Base-by-base conservation (phyloP, 1,140 invertebrate species). In the Camponotus pennsylvanicus region DNA sequence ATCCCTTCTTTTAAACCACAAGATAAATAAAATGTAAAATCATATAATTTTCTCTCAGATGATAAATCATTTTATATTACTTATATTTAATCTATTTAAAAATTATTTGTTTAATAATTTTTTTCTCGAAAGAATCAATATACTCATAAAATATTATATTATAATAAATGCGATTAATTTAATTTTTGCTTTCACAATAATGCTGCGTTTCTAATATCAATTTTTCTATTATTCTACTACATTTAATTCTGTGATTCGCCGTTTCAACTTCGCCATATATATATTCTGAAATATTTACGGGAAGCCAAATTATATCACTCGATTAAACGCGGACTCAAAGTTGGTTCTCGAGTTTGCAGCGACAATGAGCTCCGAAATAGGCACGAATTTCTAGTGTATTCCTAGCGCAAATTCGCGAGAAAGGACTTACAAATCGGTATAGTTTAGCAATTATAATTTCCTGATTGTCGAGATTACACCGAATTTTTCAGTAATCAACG, bases 361-460 rank as follows among this genome's bases (percentile, higher is more conserved):
- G 32, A 67, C 63, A 52, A 79, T 67, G 21, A 52, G 32, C 42
- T 32, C 37, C 66, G 76, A 79, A 79, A 79, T 79, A 79, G 67
- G 42, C 42, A 15, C 63, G 32, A 52, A 42, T 52, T 32, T 49
- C 61, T 66, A 21, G 42, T 55, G 32, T 37, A 61, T 79, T 13
- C 37, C 42, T 49, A 4, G 42, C 34, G 18, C 4, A 6, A 78
- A 37, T 6, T 78, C 13, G 42, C 21, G 4, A 78, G 42, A 27
- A 2, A 32, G 27, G 32, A 79, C 49, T 52, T 79, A 52, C 18
- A 52, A 49, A 79, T 67, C n/a, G 32, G 0, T n/a, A 45, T 13
- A 78, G 18, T 67, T 69, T 52, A 4, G 32, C 34, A 13, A 79
- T 67, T 69, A 69, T 40, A 9, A 55, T 67, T 67, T 52, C 11